Conservation (phyloP, 1,140 invertebrate genomes). For the Colletes gigas region DNA sequence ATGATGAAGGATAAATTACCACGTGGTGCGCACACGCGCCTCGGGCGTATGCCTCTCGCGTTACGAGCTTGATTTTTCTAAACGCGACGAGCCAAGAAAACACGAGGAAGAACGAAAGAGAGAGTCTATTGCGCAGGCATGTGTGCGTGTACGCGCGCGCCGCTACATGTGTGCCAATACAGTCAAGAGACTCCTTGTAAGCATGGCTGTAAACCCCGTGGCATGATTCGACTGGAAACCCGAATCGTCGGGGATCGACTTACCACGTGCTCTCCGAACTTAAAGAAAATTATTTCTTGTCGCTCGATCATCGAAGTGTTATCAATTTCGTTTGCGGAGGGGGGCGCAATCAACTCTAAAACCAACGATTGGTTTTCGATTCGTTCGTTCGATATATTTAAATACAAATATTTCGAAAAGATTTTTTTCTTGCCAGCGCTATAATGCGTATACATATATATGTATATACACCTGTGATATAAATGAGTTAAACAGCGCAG, state of each 20-base stretch:
- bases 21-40: background rate
- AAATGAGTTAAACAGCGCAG: too few relatives aligned
- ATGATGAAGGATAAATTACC: background rate
- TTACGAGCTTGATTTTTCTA: background rate
- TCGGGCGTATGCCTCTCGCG: background rate
- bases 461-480: too few relatives aligned
- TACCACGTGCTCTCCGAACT: background rate
- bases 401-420: too few relatives aligned
- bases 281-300: background rate
- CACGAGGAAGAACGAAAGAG: background rate
- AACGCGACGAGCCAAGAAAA: background rate
- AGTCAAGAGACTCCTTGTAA: background rate
- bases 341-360: background rate
- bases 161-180: background rate
- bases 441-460: too few relatives aligned
- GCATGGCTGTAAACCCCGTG: slow-evolving; percentile 12
- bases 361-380: too few relatives aligned
- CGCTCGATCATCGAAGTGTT: background rate
- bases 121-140: background rate
- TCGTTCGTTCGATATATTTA: too few relatives aligned
- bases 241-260: background rate
- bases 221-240: background rate
- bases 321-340: background rate
- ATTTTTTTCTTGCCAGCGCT: too few relatives aligned
- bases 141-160: too few relatives aligned